Evolutionary conservation across 2,888 invertebrate genomes (phyloP), one percentile per base, ranked within the genome.

Genomic region (Eupithecia subfuscata): DNA sequence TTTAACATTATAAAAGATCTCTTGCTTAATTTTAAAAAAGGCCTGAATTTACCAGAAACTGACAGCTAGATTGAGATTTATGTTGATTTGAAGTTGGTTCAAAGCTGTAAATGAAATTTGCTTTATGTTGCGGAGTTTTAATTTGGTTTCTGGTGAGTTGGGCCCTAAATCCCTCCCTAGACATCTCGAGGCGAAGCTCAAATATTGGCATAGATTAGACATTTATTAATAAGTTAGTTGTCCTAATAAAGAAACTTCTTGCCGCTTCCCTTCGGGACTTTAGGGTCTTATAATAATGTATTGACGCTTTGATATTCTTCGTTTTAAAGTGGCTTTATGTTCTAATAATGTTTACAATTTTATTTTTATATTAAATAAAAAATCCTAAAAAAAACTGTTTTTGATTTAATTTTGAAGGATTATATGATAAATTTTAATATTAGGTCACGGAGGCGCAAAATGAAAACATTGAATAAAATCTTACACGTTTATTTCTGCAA

Each of bases 281-380:
- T 64, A 30, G 63, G 63, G 63, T 22, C 8, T 30, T 65, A 3
- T n/a, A 67, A 65, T 65, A 65, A 67, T 40, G 34, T 34, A 64
- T 18, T 65, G 65, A 67, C 43, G 67, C 67, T 67, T 67, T 40
- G 34, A n/a, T n/a, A 45, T 25, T 40, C 40, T 14, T 67, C n/a
- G 16, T 18, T 40, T 22, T 43, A 22, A 43, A 43, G 5, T n/a
- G 40, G 25, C 43, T 43, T 68, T 22, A 43, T 18, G 22, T 68
- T 34, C 16, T 67, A 25, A 14, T 67, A 40, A 67, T 67, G 67
- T 67, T 40, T 43, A 40, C 22, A 67, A 67, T 40, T 78, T n/a
- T 73, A 73, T 75, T 75, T 75, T 70, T 67, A 34, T 69, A 69
- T 69, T 52, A 34, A 70, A 68, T 25, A 43, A 68, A 43, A 68